These are phyloP conservation scores for Vombatus ursinus DNA, from an alignment of 2,113 vertebrate species.

Conservation along the genomic window DNA sequence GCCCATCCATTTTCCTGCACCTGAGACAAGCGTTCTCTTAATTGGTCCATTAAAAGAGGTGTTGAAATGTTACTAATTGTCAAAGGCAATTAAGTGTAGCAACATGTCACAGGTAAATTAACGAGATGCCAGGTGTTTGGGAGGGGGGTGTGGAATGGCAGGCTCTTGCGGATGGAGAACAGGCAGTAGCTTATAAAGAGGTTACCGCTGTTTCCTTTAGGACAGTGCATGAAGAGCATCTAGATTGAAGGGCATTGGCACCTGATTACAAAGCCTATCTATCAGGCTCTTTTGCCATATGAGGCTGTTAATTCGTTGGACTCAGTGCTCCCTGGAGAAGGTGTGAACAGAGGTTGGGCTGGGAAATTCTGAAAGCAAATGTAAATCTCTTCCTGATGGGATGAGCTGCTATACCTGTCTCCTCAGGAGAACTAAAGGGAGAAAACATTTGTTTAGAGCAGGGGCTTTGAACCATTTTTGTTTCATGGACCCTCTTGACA, in stretches of 20 bases:
- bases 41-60: constrained; percentile 86
- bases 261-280: constrained; percentile 43
- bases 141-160: constrained; percentile 24
- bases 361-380: constrained; percentile 40
- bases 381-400: background rate
- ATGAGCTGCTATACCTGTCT: background rate
- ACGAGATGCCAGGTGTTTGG: constrained; percentile 80
- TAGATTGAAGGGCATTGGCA: background rate
- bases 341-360: background rate
- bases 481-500: background rate
- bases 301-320: constrained; percentile 26
- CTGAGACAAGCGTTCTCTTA: constrained; percentile 81
- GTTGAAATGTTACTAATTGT: constrained; percentile 89
- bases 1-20: constrained; percentile 80
- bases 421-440: background rate
- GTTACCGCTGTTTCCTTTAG: constrained; percentile 5
- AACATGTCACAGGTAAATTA: constrained; percentile 89
- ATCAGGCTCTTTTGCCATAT: constrained; percentile 31
- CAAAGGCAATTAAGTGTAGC: constrained; percentile 87
- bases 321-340: constrained; percentile 27
- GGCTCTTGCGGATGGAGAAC: constrained; percentile 48
- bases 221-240: background rate
- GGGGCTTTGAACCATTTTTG: background rate
- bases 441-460: background rate
- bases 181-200: constrained; percentile 11